Conservation (phyloP, 2,113 vertebrate species). For the Pan troglodytes region NHGRI_mPanTro3-v2.1_pri NC_072403.2:68039501-68040000, state of each 20-base stretch:
- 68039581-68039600: constrained; percentile 32
- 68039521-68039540: background rate
- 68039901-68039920: background rate
- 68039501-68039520: background rate
- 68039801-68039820: background rate
- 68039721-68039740: background rate
- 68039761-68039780: constrained; percentile 13
- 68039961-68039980: background rate
- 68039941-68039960: background rate
- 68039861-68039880: background rate
- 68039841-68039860: background rate
- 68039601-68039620: background rate
- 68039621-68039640: background rate
- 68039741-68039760: background rate
- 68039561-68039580: background rate
- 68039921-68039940: background rate
- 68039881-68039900: background rate
- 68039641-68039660: background rate
- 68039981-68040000: background rate
- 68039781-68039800: background rate
- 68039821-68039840: background rate
- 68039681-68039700: background rate
- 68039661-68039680: background rate
- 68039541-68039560: background rate
- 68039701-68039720: background rate